Base-by-base conservation (phyloP, 2,888 invertebrate genomes). In the Patella depressa region DNA sequence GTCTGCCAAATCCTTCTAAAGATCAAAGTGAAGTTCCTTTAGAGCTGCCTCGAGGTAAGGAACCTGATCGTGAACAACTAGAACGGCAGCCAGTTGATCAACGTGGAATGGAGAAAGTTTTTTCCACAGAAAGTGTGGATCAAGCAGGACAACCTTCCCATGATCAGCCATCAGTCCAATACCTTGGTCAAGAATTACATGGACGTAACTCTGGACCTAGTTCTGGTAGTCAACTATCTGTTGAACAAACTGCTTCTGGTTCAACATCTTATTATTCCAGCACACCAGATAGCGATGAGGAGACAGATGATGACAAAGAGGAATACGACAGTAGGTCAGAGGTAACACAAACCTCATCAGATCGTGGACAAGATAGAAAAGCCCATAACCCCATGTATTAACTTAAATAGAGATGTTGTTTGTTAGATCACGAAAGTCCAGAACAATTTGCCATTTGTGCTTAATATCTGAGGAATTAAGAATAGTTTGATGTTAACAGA, bases 61-160 rank as follows among this genome's bases (percentile, higher is more conserved):
- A 79, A n/a, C 76, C 77, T 57, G 78, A 65, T 19, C 71, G 54
- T 54, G 81, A 83, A 74, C 73, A 79, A 72, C 73, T 74, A 45
- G 76, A 75, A 55, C 75, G 76, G 14, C 82, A 80, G 75, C 74
- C 59, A 29, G 79, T 79, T 77, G 72, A 74, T n/a, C 80, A 74
- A 72, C 74, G 78, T 29, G 82, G 78, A 34, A 65, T 75, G 15
- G 75, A 79, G 24, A 78, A 78, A 14, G 75, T 72, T 29, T 72
- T 73, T 24, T 80, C 81, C 15, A 74, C 53, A 53, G 74, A 78
- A 19, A 79, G 74, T 76, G 70, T 77, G 17, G 71, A 65, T 57
- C 71, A 29, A 34, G 65, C 59, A 5, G 65, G 69, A 71, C 59
- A 55, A 45, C 19, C 71, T 4, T 75, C 73, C 17, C 71, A 71